A percentile compares a stretch with the other conserved stretches of the same genome.
phyloP scores from a whole-genome alignment of 2,888 invertebrate species.

The Drosophila eohydei region DNA sequence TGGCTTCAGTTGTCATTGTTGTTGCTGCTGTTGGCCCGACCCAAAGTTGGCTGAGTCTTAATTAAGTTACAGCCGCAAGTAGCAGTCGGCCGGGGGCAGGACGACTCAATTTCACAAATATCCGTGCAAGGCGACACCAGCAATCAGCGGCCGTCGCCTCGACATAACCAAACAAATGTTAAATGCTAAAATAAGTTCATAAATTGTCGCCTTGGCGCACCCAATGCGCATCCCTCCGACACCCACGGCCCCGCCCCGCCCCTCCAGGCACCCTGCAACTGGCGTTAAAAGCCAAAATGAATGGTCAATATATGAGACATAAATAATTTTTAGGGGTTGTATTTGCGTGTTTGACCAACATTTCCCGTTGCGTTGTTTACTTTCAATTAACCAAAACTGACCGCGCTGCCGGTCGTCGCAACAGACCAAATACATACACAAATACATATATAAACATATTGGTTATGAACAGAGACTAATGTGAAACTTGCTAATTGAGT shows the following conservation, averaged over 20 bases:
- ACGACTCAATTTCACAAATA: conserved; percentile 78
- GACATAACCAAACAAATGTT: conserved; percentile 69
- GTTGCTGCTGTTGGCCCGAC: conserved; percentile 23
- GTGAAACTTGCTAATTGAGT: conserved; percentile 64
- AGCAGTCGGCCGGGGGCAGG: conserved; percentile 27
- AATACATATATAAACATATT: conserved; percentile 5
- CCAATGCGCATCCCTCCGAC: conserved; percentile 31
- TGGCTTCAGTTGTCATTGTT: conserved; percentile 16
- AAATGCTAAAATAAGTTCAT: conserved; percentile 73
- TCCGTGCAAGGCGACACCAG: conserved; percentile 79
- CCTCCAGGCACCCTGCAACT: not conserved
- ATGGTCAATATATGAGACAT: conserved; percentile 77
- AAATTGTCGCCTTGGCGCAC: conserved; percentile 72
- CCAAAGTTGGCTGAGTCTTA: conserved; percentile 48
- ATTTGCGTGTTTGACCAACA: conserved; percentile 74
- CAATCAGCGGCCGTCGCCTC: conserved; percentile 60
- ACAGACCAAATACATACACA: not conserved
- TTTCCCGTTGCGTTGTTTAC: conserved; percentile 72
- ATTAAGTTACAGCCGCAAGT: conserved; percentile 70
- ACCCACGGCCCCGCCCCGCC: not conserved
- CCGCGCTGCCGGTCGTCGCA: conserved; percentile 35
- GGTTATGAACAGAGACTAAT: conserved; percentile 7
- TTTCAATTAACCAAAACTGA: conserved; percentile 80
- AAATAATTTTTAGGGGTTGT: conserved; percentile 78
- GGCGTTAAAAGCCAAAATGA: conserved; percentile 79